Conservation (phyloP, 2,797 vertebrate genomes). For the Oreochromis grahami region DNA sequence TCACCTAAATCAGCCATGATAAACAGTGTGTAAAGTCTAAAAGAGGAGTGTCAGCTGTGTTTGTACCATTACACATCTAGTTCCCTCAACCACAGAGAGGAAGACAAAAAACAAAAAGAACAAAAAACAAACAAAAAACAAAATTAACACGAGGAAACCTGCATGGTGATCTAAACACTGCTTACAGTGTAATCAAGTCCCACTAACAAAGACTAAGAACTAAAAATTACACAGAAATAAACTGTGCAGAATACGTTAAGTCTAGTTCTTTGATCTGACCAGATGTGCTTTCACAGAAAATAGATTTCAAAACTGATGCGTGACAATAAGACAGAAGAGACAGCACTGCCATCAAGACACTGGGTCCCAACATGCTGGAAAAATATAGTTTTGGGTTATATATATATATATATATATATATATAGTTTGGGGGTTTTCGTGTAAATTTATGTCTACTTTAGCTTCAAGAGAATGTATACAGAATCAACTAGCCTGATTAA, state of each 20-base stretch:
- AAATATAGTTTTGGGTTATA: not conserved
- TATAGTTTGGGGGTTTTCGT: rapidly evolving
- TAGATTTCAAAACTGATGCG: not conserved
- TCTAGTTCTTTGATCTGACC: not conserved
- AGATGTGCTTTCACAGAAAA: not conserved
- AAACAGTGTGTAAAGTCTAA: not conserved
- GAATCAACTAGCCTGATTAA: not conserved
- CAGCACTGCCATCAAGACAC: not conserved
- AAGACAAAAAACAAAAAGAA: not conserved
- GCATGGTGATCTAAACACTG: not conserved
- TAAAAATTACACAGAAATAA: not conserved
- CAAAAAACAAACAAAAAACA: not conserved
- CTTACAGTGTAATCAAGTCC: not conserved
- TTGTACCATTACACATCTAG: not conserved
- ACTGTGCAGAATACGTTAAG: not conserved
- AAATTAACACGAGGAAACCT: not conserved
- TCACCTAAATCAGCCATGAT: not conserved
- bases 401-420: too few relatives aligned
- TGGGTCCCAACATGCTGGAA: not conserved
- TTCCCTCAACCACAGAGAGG: not conserved
- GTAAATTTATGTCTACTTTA: not conserved
- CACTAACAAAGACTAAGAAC: not conserved
- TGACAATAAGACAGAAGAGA: not conserved
- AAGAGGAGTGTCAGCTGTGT: not conserved
- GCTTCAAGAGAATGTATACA: not conserved